Conservation (phyloP, 2,888 invertebrate species). For the Drosophila sordidula region DNA sequence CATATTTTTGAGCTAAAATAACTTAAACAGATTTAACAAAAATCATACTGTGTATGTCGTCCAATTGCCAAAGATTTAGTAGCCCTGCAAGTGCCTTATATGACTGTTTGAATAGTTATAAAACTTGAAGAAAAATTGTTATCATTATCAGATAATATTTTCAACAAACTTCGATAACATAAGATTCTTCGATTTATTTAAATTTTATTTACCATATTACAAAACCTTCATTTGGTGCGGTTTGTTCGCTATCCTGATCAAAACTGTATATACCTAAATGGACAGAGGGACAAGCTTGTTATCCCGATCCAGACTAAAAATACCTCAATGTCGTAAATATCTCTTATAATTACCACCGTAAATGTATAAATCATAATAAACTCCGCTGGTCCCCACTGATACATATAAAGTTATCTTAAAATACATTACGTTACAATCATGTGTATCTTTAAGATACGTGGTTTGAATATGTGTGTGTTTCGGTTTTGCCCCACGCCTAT, state of each 20-base stretch:
- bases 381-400: neutral
- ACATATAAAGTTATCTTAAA: conserved; percentile 14
- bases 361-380: neutral
- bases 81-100: too few relatives aligned
- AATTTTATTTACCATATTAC: neutral
- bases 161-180: too few relatives aligned
- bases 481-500: conserved; percentile 28
- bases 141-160: too few relatives aligned
- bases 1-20: conserved; percentile 34
- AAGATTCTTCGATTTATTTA: too few relatives aligned
- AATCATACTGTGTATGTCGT: neutral
- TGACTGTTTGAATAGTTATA: too few relatives aligned
- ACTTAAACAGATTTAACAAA: conserved; percentile 6
- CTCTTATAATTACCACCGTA: neutral
- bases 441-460: conserved; percentile 41
- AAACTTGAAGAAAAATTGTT: too few relatives aligned
- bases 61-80: too few relatives aligned
- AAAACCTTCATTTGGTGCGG: neutral
- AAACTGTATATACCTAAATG: neutral
- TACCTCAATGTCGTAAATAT: neutral
- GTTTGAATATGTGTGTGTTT: conserved; percentile 22
- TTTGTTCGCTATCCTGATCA: neutral
- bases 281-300: neutral
- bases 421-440: conserved; percentile 27
- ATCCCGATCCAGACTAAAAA: too few relatives aligned